phyloP scores from a whole-genome alignment of 2,113 vertebrate genomes.

The Ictalurus furcatus region DNA sequence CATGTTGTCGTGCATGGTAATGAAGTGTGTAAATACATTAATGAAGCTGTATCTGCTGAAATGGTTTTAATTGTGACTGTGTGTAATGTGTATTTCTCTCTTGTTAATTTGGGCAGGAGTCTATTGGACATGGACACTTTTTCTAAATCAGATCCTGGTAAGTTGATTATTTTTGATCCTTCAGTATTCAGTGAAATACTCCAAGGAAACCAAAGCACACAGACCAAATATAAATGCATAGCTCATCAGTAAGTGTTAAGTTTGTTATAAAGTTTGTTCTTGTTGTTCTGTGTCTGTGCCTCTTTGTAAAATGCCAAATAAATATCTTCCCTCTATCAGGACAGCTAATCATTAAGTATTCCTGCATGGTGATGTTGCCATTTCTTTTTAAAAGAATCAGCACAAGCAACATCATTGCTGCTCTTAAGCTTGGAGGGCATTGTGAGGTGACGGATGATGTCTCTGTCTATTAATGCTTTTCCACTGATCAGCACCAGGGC shows the following conservation, averaged over 20 bases:
- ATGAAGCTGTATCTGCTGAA: neutral
- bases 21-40: neutral
- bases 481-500: neutral
- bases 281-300: neutral
- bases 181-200: neutral
- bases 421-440: neutral
- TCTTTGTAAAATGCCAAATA: constrained; percentile 19
- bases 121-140: constrained; percentile 94
- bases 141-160: constrained; percentile 94
- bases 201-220: neutral
- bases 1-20: neutral
- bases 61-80: neutral
- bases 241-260: neutral
- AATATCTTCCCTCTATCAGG: neutral
- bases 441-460: neutral
- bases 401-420: neutral
- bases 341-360: constrained; percentile 20
- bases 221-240: neutral
- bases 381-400: neutral
- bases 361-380: neutral
- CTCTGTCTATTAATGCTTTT: neutral
- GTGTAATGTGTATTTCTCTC: constrained; percentile 32
- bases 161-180: constrained; percentile 43
- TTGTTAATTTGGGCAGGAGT: constrained; percentile 74
- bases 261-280: neutral